Percentiles rank a stretch among this genome's conserved stretches.
phyloP scores from a whole-genome alignment of 2,888 invertebrate species.

The Epirrhoe tristata region DNA sequence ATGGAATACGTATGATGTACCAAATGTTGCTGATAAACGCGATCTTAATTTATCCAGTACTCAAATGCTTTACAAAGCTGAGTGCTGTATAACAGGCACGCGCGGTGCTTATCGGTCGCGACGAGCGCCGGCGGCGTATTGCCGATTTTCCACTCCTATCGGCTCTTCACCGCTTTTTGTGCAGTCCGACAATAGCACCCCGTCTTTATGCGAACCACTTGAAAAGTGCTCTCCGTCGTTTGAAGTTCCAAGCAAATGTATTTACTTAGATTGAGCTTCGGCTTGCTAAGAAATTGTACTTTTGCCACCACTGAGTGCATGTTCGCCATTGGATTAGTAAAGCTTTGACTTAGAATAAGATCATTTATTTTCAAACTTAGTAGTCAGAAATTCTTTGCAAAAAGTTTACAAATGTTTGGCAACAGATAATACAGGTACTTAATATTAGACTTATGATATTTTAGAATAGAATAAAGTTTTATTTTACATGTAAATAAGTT shows the following conservation, averaged over 20 bases:
- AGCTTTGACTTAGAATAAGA: too few relatives aligned
- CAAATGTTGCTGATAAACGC: too few relatives aligned
- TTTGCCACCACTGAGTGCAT: not conserved
- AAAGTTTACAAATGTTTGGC: too few relatives aligned
- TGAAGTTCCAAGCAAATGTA: conserved; percentile 15
- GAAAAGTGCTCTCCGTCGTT: conserved; percentile 26
- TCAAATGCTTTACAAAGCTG: not conserved
- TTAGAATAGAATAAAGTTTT: too few relatives aligned
- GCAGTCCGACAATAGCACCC: conserved; percentile 24
- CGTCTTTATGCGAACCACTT: conserved; percentile 21
- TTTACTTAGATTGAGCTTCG: conserved; percentile 7
- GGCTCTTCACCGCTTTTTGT: conserved; percentile 20
- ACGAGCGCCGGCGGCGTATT: conserved; percentile 11
- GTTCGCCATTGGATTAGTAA: too few relatives aligned
- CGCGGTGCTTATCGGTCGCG: conserved; percentile 15
- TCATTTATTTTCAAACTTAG: too few relatives aligned
- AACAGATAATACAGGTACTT: too few relatives aligned
- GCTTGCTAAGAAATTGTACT: not conserved
- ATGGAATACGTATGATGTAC: too few relatives aligned
- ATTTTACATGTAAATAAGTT: too few relatives aligned
- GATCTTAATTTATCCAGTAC: not conserved
- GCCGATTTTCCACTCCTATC: conserved; percentile 27
- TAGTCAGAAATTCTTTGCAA: too few relatives aligned
- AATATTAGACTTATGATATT: too few relatives aligned
- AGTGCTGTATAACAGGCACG: not conserved